Evolutionary conservation across 2,888 invertebrate species (phyloP).

Genomic region (Baccha elongata): DNA sequence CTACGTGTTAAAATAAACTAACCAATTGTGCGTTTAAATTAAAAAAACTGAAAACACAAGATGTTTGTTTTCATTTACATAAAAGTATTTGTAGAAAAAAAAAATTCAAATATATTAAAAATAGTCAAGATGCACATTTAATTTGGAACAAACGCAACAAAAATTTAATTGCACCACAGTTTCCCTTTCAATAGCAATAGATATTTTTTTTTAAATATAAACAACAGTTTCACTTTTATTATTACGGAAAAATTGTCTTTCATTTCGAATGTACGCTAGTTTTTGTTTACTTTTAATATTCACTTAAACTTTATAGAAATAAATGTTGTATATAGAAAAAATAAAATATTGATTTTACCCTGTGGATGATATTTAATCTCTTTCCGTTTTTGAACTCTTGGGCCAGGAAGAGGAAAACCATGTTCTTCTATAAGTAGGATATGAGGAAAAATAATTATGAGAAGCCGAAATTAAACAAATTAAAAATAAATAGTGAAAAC

Average conservation of each 20-base stretch:
- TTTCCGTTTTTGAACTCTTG: conserved; percentile 81
- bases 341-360: conserved; percentile 77
- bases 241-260: too few species aligned
- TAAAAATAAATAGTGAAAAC: conserved; percentile 46
- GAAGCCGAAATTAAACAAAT: conserved; percentile 71
- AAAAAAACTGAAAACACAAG: conserved; percentile 1
- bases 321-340: conserved; percentile 17
- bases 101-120: conserved; percentile 8
- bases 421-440: conserved; percentile 80
- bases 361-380: conserved; percentile 82
- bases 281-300: too few species aligned
- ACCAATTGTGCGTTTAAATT: not conserved
- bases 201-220: conserved; percentile 11
- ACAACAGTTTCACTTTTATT: conserved; percentile 4
- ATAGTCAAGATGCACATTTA: not conserved
- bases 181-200: conserved; percentile 56
- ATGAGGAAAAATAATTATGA: conserved; percentile 76
- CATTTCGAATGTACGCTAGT: too few species aligned
- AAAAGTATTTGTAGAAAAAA: not conserved
- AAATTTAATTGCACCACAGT: conserved; percentile 41
- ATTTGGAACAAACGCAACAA: not conserved
- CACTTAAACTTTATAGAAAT: not conserved
- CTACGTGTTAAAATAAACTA: conserved; percentile 9
- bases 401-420: conserved; percentile 81
- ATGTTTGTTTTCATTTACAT: not conserved